Evolutionary conservation across 2,113 vertebrate genomes (phyloP).

Genomic region (Mus spicilegus): DNA sequence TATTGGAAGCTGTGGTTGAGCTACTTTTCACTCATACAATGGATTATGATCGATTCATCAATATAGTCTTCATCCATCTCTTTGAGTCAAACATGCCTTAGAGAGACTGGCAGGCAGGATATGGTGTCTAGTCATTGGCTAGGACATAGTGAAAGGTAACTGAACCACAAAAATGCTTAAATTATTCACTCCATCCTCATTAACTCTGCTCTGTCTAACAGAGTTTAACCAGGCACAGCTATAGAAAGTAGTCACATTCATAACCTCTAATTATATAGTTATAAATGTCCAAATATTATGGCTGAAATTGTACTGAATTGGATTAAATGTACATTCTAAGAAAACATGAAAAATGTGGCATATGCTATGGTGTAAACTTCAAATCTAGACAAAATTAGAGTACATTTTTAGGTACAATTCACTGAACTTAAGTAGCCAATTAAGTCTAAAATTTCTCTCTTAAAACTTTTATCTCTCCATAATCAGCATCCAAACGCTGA

Average conservation of each 20-base stretch:
- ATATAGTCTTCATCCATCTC: conserved; percentile 3
- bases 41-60: conserved; percentile 48
- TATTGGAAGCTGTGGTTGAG: not conserved
- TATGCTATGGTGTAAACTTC: conserved; percentile 21
- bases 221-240: conserved; percentile 37
- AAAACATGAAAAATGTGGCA: conserved; percentile 18
- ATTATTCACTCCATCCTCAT: conserved; percentile 17
- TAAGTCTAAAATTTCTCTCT: not conserved
- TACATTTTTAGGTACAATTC: conserved; percentile 1
- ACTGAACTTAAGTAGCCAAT: conserved; percentile 26
- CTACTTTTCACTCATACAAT: not conserved
- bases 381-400: conserved; percentile 49
- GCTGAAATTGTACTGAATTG: not conserved
- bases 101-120: not conserved
- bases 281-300: conserved; percentile 38
- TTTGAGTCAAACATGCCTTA: not conserved
- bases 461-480: not conserved
- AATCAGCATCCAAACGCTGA: no score
- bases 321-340: not conserved
- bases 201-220: conserved; percentile 42
- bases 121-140: conserved; percentile 24
- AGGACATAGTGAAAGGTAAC: conserved; percentile 37
- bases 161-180: conserved; percentile 15
- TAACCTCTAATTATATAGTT: conserved; percentile 37
- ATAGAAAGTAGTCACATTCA: not conserved